Percentiles rank a stretch among this genome's conserved stretches.
Evolutionary conservation across 2,888 invertebrate species (phyloP).

Genomic region (Caenorhabditis macrosperma): DNA sequence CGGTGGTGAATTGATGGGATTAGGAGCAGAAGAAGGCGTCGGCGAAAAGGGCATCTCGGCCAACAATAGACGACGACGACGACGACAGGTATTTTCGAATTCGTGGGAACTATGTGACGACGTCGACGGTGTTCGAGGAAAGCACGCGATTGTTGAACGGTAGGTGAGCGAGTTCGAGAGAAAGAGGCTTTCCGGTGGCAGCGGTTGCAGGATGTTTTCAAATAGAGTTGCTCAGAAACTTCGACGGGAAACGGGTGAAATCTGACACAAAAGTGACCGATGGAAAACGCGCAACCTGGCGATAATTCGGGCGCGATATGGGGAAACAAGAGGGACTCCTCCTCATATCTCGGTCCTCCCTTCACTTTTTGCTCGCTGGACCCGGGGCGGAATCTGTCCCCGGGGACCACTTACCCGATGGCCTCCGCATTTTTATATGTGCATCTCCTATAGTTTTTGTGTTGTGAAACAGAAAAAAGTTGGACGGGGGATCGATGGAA

Average conservation of each 20-base stretch:
- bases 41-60: neutral
- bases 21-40: neutral
- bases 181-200: too few relatives aligned
- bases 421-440: conserved; percentile 39
- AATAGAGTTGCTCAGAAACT: too few relatives aligned
- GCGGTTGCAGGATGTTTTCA: too few relatives aligned
- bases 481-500: too few relatives aligned
- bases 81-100: neutral
- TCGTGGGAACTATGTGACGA: too few relatives aligned
- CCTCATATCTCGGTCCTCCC: conserved; percentile 47
- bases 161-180: too few relatives aligned
- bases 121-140: too few relatives aligned
- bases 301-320: conserved; percentile 38
- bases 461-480: too few relatives aligned
- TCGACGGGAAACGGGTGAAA: too few relatives aligned
- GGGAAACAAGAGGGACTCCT: conserved; percentile 28
- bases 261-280: conserved; percentile 15
- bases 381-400: conserved; percentile 18
- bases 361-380: conserved; percentile 27
- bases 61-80: neutral
- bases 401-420: conserved; percentile 37
- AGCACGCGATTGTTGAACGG: too few relatives aligned
- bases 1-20: conserved; percentile 14
- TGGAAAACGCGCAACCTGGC: conserved; percentile 23
- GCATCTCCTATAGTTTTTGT: conserved; percentile 31